Evolutionary conservation across 1,140 invertebrate genomes (phyloP).

Genomic region (Eriosoma lanigerum): DNA sequence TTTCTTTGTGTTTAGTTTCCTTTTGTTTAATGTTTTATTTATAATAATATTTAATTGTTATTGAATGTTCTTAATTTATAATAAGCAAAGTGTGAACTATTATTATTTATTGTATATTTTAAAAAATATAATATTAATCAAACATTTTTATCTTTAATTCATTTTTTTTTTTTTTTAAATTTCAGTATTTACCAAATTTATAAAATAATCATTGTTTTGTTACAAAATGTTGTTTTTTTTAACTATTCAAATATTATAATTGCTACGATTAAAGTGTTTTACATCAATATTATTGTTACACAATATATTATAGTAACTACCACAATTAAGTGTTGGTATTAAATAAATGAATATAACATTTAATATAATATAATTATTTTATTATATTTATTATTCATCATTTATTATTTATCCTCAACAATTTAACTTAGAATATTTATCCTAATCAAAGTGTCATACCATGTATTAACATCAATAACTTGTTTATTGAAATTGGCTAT

Average conservation of each 20-base stretch:
- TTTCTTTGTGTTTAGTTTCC: not conserved
- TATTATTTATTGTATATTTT: not conserved
- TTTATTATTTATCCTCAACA: too few species aligned
- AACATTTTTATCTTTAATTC: conserved; percentile 3
- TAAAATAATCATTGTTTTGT: conserved; percentile 27
- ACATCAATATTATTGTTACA: not conserved
- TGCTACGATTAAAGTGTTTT: not conserved
- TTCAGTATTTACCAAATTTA: conserved; percentile 1
- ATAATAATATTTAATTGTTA: conserved; percentile 32
- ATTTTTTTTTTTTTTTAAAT: conserved; percentile 5
- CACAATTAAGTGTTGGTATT: not conserved
- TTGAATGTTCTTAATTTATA: conserved; percentile 2
- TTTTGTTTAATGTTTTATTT: conserved; percentile 34
- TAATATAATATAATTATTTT: not conserved
- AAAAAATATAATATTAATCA: not conserved
- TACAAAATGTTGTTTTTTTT: conserved; percentile 20
- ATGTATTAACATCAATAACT: too few species aligned
- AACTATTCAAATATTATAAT: conserved; percentile 6
- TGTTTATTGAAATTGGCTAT: too few species aligned
- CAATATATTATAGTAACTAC: not conserved
- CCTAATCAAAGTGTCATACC: too few species aligned
- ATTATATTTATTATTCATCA: not conserved
- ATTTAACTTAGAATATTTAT: too few species aligned
- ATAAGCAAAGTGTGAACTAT: not conserved
- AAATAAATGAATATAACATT: conserved; percentile 16